Percentiles rank a stretch among this genome's conserved stretches.
Conservation (phyloP, 2,888 invertebrate species). For the Perizoma flavofasciatum region DNA sequence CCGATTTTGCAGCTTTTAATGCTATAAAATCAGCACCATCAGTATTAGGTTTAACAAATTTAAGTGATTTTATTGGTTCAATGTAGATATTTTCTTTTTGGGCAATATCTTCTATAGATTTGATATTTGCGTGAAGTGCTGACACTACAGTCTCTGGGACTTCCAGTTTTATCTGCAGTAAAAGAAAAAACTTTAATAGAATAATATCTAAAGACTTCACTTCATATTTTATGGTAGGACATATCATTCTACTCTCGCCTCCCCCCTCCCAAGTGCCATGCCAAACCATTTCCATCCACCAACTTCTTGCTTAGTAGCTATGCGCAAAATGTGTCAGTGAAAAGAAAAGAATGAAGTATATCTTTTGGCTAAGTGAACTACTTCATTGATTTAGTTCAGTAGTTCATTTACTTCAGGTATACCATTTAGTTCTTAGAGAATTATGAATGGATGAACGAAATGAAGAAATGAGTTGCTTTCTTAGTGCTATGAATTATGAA, state of each 20-base stretch:
- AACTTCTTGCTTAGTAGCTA: no score
- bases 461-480: no score
- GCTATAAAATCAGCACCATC: slow-evolving; percentile 29
- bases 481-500: no score
- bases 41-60: slow-evolving; percentile 28
- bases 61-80: slow-evolving; percentile 41
- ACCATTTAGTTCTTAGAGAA: no score
- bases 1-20: slow-evolving; percentile 11
- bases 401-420: no score
- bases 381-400: no score
- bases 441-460: no score
- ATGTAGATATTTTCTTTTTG: slow-evolving; percentile 50
- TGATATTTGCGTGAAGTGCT: slow-evolving; percentile 53
- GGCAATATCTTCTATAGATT: slow-evolving; percentile 54
- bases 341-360: no score
- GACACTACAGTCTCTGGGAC: slow-evolving; percentile 56
- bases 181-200: slow-evolving; percentile 7
- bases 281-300: no score
- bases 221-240: no score
- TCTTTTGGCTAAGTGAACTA: no score
- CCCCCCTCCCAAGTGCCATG: neutral
- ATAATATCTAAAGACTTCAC: neutral
- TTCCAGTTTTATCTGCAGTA: slow-evolving; percentile 54
- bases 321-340: no score
- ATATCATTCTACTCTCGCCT: neutral